Evolutionary conservation across 2,113 vertebrate genomes (phyloP).

Genomic region (Gymnocephalus cernua): DNA sequence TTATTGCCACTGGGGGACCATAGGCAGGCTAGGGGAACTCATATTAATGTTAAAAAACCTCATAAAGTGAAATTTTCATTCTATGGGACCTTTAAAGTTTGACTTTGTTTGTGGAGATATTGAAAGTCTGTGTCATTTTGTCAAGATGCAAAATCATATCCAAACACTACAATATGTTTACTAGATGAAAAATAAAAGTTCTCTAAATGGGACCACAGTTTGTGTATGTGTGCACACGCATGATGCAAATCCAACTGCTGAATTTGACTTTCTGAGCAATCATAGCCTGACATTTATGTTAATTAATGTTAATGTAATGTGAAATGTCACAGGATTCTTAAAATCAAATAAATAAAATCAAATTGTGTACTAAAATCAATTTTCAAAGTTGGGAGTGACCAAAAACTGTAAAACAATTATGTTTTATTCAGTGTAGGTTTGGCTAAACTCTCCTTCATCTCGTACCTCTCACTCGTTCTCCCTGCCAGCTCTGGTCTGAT

Average conservation of each 20-base stretch:
- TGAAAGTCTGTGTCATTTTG: too few relatives aligned
- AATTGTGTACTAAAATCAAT: too few relatives aligned
- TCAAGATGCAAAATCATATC: too few relatives aligned
- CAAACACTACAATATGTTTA: too few relatives aligned
- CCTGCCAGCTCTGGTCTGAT: conserved; percentile 8
- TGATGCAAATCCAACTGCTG: not conserved
- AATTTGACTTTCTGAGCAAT: not conserved
- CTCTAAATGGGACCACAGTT: not conserved
- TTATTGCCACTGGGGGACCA: too few relatives aligned
- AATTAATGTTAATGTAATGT: not conserved
- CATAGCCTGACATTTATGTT: rapidly evolving
- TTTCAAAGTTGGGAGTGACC: not conserved
- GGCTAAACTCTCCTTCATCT: conserved; percentile 3
- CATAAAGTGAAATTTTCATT: too few relatives aligned
- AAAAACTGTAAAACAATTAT: not conserved
- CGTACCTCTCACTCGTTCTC: conserved; percentile 41
- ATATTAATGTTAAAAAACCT: too few relatives aligned
- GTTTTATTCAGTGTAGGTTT: not conserved
- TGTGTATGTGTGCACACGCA: too few relatives aligned
- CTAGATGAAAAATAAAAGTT: not conserved
- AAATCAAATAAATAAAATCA: too few relatives aligned
- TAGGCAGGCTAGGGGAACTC: too few relatives aligned
- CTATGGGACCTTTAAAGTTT: too few relatives aligned
- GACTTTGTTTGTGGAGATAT: too few relatives aligned
- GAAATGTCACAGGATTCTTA: not conserved